Evolutionary conservation across 1,140 invertebrate genomes (phyloP), one percentile per base, ranked within the genome.

Genomic region (Bathynomus jamesi): DNA sequence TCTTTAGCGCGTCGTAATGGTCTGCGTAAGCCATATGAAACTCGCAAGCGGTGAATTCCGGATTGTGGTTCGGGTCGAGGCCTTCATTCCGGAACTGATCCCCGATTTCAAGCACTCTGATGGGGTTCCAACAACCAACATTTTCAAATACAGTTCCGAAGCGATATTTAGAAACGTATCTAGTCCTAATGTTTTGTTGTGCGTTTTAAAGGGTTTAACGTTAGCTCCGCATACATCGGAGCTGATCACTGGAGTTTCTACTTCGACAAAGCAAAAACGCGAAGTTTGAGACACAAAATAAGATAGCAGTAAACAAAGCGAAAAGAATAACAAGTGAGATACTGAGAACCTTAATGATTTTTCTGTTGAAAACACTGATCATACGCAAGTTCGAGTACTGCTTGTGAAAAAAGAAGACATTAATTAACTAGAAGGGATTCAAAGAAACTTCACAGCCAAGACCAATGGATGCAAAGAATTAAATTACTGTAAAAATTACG

Each of bases 21-120:
- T 99, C 97, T 24, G 97, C 97, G 85, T 99, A 99, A 0, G 97
- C 97, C 95, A 99, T 98, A 83, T 99, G 99, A 83, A 99, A 99
- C 85, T 99, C 97, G 82, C 95, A 98, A 17, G 94, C 96, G 2
- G 97, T 99, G 80, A 99, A 99, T 84, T 99, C 97, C 0, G 97
- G 97, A 83, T 99, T 99, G 81, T 99, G 97, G 0, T 96, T 99
- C 77, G 98, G 81, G 83, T 99, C 96, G 78, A 99, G 99, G 67
- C 97, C 95, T 86, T 99, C 97, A 82, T 99, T 99, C 65, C 97
- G 85, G 82, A 99, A 99, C 79, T 96, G 92, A 76, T 95, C 86
- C 0, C 96, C 96, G 78, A 99, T 97, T 86, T 99, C 96, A 83
- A 98, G 99, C 4, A 99, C 97, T 73, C 93, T 83, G 83, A 99